Evolutionary conservation across 2,797 vertebrate species (phyloP), one percentile per base, ranked within the genome.

Genomic region (Lophotriccus pileatus): DNA sequence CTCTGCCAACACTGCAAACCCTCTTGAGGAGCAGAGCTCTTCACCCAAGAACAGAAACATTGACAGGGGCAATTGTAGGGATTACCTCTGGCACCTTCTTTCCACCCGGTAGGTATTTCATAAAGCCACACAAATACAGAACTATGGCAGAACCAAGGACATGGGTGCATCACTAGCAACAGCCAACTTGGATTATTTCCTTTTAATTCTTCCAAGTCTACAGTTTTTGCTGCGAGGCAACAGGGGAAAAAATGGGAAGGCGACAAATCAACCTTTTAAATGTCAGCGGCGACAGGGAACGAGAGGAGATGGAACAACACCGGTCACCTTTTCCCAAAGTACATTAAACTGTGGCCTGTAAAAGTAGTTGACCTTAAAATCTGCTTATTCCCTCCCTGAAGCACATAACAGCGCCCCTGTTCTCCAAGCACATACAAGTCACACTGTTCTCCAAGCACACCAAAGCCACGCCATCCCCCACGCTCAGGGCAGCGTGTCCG

Each of bases 281-380:
- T 4, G 4, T 52, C 25, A 78, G 36, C 0, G 0, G 55, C 1
- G 7, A 58, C 7, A 46, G 36, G 28, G 39, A 94, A 59, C 0
- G 9, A 69, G 59, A 73, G 30, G 85, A 63, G 86, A 63, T 3
- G 7, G 59, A 87, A 69, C 25, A 44, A 3, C 15, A 69, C 8
- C 19, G 5, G 41, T 73, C 36, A 44, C 50, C 16, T 4, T 41
- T 77, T 93, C 83, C 74, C 60, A 23, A 30, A 70, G 20, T 12
- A n/a, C 22, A 8, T 34, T 36, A 10, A 58, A 89, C 69, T 4
- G 6, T 2, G 3, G 32, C 63, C 84, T n/a, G 64, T 74, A 64
- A 47, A 75, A 73, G 32, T 1, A 50, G 59, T 0, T 39, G 52
- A 79, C 63, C 55, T 79, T 79, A 22, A 63, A 39, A 91, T 49